phyloP scores from a whole-genome alignment of 2,888 invertebrate species.

The Alcis repandata region DNA sequence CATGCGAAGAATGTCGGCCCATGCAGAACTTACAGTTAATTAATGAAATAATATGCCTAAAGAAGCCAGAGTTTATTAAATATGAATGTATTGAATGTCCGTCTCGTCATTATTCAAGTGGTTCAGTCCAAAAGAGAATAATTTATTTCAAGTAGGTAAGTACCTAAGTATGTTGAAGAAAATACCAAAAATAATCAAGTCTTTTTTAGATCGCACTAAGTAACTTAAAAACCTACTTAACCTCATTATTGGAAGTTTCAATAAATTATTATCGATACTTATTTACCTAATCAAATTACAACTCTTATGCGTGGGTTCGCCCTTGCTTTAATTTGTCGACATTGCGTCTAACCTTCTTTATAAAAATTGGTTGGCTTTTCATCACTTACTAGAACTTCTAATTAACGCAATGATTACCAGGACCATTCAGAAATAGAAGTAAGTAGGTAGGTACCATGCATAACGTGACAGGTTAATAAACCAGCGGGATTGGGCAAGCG shows the following conservation, averaged over 20 bases:
- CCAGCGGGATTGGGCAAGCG: slow-evolving; percentile 38
- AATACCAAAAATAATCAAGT: not conserved
- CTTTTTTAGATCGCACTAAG: not conserved
- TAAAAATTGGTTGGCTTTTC: not conserved
- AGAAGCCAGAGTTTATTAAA: slow-evolving; percentile 4
- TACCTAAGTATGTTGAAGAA: too few relatives aligned
- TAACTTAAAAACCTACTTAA: not conserved
- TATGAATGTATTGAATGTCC: not conserved
- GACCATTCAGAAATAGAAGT: slow-evolving; percentile 13
- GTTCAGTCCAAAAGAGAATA: slow-evolving; percentile 12
- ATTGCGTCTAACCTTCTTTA: not conserved
- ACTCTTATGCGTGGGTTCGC: not conserved
- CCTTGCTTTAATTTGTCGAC: not conserved
- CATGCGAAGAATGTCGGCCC: slow-evolving; percentile 10
- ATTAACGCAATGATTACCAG: slow-evolving; percentile 8
- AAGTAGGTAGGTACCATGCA: too few relatives aligned
- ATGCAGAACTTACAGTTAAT: slow-evolving; percentile 8
- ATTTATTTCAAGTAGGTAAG: slow-evolving; percentile 12
- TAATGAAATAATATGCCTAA: slow-evolving; percentile 9
- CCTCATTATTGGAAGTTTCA: not conserved
- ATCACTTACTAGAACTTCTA: not conserved
- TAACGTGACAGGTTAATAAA: slow-evolving; percentile 44
- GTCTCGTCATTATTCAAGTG: not conserved
- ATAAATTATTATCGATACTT: not conserved
- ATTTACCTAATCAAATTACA: not conserved